phyloP scores from a whole-genome alignment of 2,797 vertebrate genomes.

The Oryzias dopingdopingensis region DNA sequence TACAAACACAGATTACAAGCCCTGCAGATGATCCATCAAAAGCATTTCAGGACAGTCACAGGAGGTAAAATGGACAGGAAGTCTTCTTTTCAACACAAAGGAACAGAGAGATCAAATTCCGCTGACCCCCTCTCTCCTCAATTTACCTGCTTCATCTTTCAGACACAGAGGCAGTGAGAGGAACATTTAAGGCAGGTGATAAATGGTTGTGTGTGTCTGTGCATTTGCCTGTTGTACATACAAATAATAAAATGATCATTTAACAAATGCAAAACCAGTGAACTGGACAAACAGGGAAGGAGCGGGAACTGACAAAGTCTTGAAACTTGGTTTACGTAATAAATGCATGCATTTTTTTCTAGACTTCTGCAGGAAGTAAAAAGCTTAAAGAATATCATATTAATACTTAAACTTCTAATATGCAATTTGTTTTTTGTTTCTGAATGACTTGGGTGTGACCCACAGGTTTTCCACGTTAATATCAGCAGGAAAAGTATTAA shows the following conservation, averaged over 20 bases:
- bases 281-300: slow-evolving; percentile 43
- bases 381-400: no score
- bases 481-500: no score
- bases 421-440: no score
- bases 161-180: slow-evolving; percentile 93
- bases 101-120: slow-evolving; percentile 92
- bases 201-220: slow-evolving; percentile 87
- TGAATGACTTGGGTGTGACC: no score
- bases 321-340: no score
- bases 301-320: slow-evolving; percentile 28
- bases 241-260: slow-evolving; percentile 38
- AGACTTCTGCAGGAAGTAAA: no score
- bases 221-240: slow-evolving; percentile 37
- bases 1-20: slow-evolving; percentile 12
- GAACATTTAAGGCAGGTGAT: slow-evolving; percentile 95
- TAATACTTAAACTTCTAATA: no score
- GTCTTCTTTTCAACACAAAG: slow-evolving; percentile 63
- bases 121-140: slow-evolving; percentile 92
- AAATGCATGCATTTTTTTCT: no score
- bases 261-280: slow-evolving; percentile 47
- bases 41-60: slow-evolving; percentile 40
- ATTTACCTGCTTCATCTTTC: slow-evolving; percentile 95
- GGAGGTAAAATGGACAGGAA: slow-evolving; percentile 25
- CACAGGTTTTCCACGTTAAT: no score
- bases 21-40: slow-evolving; percentile 10